Evolutionary conservation across 2,888 invertebrate genomes (phyloP), one percentile per base, ranked within the genome.

Genomic region (Macropis europaea): DNA sequence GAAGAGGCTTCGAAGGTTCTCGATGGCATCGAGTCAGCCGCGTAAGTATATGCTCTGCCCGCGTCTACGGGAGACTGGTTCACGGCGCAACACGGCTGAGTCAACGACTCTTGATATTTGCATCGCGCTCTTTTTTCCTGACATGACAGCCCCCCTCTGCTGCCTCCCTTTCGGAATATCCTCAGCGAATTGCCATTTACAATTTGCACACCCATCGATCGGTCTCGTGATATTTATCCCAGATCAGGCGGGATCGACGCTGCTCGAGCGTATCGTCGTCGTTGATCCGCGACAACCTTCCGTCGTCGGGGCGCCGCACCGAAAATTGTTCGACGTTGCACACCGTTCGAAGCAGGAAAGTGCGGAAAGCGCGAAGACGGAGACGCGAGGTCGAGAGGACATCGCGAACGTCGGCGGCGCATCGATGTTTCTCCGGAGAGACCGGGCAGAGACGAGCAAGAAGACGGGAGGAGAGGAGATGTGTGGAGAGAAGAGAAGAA

Each of bases 51-150:
- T n/a, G n/a, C n/a, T 66, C 76, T 59, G 70, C 73, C 61, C 67
- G 73, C 73, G 59, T 75, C 63, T 45, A 53, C 67, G 48, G 43
- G 17, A 43, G 72, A 69, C 77, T 70, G 72, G 66, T 72, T 77
- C 72, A 63, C 71, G 60, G 59, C n/a, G 54, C 70, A 22, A 69
- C 54, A 67, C 77, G 64, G 70, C 63, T 80, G 79, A 77, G 62
- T 38, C 52, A 61, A 67, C 57, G 70, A 66, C 66, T 43, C 34
- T 60, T 52, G 69, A 43, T 72, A 72, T 74, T 78, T 69, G 63
- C 64, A 63, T 76, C 61, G 15, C 6, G 13, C 24, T 26, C n/a
- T 40, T 57, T 60, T 61, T 40, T 13, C n/a, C 36, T 5, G 0
- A 15, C 26, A 0, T 22, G 45, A 32, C 36, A 38, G 13, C 50